Evolutionary conservation across 2,888 invertebrate species (phyloP), one percentile per base, ranked within the genome.

Genomic region (Lymantria monacha): DNA sequence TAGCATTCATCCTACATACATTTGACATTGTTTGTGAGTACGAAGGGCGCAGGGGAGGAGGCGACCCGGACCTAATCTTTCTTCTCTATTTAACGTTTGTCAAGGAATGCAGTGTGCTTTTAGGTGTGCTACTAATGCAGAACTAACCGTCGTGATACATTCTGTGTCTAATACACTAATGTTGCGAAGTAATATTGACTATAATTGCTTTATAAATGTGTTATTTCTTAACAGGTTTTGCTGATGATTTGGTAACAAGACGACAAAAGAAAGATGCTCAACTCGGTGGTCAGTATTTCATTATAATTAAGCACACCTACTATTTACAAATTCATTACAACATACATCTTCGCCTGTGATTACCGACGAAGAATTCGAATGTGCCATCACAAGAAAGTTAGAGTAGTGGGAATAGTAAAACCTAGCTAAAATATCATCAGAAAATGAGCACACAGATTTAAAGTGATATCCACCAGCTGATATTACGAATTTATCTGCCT

Each of bases 211-310:
- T n/a, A 38, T n/a, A 9, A 38, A 13, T 38, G 13, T 37, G 11
- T 51, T 62, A 41, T 68, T 61, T 68, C 55, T 74, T 55, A 22
- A 67, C 85, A 92, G 92, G 92, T 79, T 90, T 91, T 85, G 90
- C 90, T 70, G 92, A 92, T 70, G 92, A 92, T 74, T 75, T 90
- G 71, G 92, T 92, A 60, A 91, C 90, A 30, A 83, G 91, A 77
- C 82, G 92, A 79, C 91, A 90, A 66, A 92, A 92, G 71, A 92
- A 92, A 73, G 89, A 92, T 76, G 87, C 91, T 64, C 91, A 87
- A 77, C 79, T 92, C 61, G 92, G 92, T 75, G 91, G 92, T 91
- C 56, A 78, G 86, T 80, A 63, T 48, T 13, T n/a, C 7, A 15
- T 33, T 31, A 40, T 10, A 33, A 22, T 22, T 22, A 3, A 3